A percentile compares a stretch with the other conserved stretches of the same genome.
Conservation (phyloP, 2,113 vertebrate species). For the Leucopternis melanops region DNA sequence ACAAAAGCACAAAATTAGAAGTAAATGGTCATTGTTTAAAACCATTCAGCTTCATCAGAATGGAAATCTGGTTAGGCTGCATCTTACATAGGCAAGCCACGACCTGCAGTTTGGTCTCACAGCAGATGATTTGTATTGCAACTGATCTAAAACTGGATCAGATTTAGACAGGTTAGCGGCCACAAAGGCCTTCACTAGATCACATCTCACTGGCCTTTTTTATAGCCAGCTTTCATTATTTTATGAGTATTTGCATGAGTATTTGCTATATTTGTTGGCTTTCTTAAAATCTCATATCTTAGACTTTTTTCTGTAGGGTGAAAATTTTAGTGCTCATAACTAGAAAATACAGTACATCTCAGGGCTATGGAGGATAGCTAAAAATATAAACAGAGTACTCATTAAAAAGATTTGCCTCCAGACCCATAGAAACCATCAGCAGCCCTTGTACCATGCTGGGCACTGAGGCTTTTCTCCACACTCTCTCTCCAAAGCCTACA, state of each 20-base stretch:
- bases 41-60: not conserved
- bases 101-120: not conserved
- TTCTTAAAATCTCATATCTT: not conserved
- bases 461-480: not conserved
- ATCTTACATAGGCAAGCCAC: not conserved
- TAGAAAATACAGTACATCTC: not conserved
- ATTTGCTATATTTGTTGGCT: not conserved
- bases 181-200: not conserved
- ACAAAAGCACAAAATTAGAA: not conserved
- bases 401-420: not conserved
- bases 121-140: not conserved
- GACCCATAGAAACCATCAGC: not conserved
- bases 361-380: not conserved
- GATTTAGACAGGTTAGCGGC: not conserved
- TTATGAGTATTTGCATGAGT: not conserved
- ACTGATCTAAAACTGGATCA: not conserved
- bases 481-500: not conserved
- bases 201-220: not conserved
- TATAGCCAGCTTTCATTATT: not conserved
- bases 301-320: not conserved
- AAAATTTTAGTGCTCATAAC: not conserved
- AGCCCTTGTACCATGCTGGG: not conserved
- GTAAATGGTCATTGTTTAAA: not conserved
- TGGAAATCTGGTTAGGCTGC: not conserved
- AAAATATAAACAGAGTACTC: not conserved